These are phyloP conservation scores for Charina bottae DNA, from an alignment of 2,113 vertebrate genomes.

Conservation along the genomic window DNA sequence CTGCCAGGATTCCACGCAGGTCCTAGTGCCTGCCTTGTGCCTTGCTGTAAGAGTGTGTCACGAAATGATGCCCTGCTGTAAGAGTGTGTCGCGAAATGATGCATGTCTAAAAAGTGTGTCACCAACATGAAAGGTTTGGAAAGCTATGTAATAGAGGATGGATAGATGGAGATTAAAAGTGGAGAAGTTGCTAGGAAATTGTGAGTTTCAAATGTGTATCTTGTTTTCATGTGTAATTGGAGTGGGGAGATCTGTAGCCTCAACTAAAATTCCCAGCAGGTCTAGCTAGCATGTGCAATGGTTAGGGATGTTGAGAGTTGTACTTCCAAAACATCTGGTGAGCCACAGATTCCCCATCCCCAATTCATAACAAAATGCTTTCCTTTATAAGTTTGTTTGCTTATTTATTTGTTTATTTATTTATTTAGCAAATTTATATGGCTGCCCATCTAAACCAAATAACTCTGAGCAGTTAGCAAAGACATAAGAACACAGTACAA, in stretches of 20 bases:
- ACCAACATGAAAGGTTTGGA: too few species aligned
- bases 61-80: too few species aligned
- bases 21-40: too few species aligned
- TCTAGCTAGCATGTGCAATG: neutral
- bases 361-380: neutral
- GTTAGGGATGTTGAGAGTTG: neutral
- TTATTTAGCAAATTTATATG: neutral
- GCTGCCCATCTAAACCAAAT: neutral
- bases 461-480: neutral
- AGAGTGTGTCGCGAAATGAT: too few species aligned
- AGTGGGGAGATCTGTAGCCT: neutral
- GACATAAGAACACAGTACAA: neutral
- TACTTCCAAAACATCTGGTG: neutral
- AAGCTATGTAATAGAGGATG: neutral
- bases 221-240: neutral
- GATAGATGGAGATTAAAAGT: neutral
- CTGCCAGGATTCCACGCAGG: too few species aligned
- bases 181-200: neutral
- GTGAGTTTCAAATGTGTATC: accelerated
- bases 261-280: neutral
- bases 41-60: too few species aligned
- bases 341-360: neutral
- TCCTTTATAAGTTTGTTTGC: neutral
- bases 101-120: too few species aligned
- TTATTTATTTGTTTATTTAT: neutral